These are phyloP conservation scores for Nasonia oneida DNA, from an alignment of 2,888 invertebrate genomes.

Conservation along the genomic window DNA sequence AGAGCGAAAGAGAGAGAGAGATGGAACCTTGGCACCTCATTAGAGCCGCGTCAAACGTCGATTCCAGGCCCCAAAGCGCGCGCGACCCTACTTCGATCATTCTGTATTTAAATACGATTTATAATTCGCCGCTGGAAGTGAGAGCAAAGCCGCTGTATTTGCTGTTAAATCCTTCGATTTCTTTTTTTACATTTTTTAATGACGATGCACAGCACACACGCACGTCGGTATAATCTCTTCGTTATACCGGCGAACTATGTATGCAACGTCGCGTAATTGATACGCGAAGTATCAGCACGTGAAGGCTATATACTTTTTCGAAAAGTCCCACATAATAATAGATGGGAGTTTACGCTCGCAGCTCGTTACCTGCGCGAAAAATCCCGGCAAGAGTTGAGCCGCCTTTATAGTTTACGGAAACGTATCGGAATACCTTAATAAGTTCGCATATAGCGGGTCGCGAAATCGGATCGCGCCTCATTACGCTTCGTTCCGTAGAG, in stretches of 20 bases:
- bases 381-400: not conserved
- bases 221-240: not conserved
- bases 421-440: conserved; percentile 52
- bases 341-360: not conserved
- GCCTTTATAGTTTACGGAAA: conserved; percentile 49
- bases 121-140: conserved; percentile 12
- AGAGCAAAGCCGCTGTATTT: not conserved
- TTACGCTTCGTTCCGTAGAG: conserved; percentile 2
- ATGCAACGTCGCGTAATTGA: conserved; percentile 8
- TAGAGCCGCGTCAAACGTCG: conserved; percentile 71
- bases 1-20: conserved; percentile 56
- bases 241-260: not conserved
- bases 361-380: conserved; percentile 7
- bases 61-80: conserved; percentile 41
- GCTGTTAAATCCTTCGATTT: not conserved
- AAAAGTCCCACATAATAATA: too few species aligned
- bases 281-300: not conserved
- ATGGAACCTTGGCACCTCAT: conserved; percentile 72
- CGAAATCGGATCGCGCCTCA: conserved; percentile 58
- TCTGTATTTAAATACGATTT: conserved; percentile 50
- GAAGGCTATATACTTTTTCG: not conserved
- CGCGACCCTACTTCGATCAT: conserved; percentile 26
- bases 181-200: not conserved
- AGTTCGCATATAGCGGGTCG: conserved; percentile 18
- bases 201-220: too few species aligned